Conservation (phyloP, 1,140 invertebrate species). For the Drosophila equinoxialis region DNA sequence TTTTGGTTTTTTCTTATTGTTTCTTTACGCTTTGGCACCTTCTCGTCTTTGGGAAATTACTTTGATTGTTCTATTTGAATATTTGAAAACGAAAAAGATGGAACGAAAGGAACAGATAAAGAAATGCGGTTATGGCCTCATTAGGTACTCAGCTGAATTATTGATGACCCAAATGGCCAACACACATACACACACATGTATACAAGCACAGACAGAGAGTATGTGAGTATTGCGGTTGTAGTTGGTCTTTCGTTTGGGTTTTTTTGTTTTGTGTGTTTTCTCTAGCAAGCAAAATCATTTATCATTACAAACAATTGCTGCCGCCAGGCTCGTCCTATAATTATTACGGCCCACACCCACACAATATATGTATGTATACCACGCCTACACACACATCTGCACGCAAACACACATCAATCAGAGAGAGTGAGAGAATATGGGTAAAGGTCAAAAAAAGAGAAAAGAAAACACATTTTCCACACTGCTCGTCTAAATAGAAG, state of each 20-base stretch:
- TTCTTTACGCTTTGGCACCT: slow-evolving; percentile 45
- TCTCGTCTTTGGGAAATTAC: slow-evolving; percentile 57
- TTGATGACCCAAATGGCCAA: slow-evolving; percentile 54
- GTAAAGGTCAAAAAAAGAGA: slow-evolving; percentile 7
- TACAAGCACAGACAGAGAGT: not conserved
- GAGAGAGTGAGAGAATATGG: slow-evolving; percentile 28
- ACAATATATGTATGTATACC: slow-evolving; percentile 15
- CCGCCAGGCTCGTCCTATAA: slow-evolving; percentile 25
- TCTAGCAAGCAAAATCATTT: slow-evolving; percentile 43
- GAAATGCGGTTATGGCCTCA: slow-evolving; percentile 47
- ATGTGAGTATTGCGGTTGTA: not conserved
- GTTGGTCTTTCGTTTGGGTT: too few relatives aligned
- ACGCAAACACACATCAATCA: slow-evolving; percentile 69
- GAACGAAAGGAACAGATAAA: slow-evolving; percentile 27
- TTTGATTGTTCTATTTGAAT: slow-evolving; percentile 56
- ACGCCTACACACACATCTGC: slow-evolving; percentile 19
- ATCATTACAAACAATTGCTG: slow-evolving; percentile 55
- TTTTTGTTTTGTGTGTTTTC: not conserved
- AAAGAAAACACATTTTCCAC: not conserved
- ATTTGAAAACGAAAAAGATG: slow-evolving; percentile 24
- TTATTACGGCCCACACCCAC: slow-evolving; percentile 51
- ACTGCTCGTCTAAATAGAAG: slow-evolving; percentile 2
- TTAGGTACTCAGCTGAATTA: slow-evolving; percentile 56
- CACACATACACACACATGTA: slow-evolving; percentile 6
- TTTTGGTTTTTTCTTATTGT: slow-evolving; percentile 41